These are phyloP conservation scores for Tamias sibiricus DNA, from an alignment of 2,113 vertebrate species.

Conservation along the genomic window DNA sequence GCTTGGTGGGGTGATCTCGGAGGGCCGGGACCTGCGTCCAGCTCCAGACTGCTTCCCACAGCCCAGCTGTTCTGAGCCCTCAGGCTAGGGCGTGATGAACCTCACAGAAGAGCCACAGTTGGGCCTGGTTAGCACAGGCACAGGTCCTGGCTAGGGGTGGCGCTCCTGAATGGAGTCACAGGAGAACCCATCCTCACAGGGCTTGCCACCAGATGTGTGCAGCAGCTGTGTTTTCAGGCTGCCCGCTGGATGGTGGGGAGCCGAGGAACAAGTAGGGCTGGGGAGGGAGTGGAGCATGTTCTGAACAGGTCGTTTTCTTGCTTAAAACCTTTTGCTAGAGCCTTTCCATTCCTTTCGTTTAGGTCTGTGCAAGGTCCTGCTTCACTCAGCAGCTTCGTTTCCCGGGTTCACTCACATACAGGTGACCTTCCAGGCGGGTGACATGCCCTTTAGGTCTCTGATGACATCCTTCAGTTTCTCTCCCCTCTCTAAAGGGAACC, in stretches of 20 bases:
- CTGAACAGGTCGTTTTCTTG: neutral
- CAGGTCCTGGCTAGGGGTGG: neutral
- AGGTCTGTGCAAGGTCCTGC: neutral
- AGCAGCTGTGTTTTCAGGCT: neutral
- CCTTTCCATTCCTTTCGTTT: neutral
- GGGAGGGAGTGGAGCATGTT: neutral
- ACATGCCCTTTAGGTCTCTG: neutral
- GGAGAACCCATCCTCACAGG: neutral
- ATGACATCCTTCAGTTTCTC: neutral
- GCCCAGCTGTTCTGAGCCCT: neutral
- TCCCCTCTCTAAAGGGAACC: neutral
- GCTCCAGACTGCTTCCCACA: neutral
- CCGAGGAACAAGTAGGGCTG: accelerated
- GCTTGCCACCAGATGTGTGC: accelerated
- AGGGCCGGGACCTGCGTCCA: neutral
- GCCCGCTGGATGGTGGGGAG: neutral
- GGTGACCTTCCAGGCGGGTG: neutral
- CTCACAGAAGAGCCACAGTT: too few relatives aligned
- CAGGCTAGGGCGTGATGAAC: neutral
- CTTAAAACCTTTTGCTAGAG: neutral
- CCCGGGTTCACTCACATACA: neutral
- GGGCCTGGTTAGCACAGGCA: neutral
- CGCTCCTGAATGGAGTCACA: too few relatives aligned
- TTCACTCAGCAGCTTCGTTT: neutral
- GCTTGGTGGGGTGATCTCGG: accelerated